Evolutionary conservation across 2,888 invertebrate genomes (phyloP).

Genomic region (Tupiocoris notatus): DNA sequence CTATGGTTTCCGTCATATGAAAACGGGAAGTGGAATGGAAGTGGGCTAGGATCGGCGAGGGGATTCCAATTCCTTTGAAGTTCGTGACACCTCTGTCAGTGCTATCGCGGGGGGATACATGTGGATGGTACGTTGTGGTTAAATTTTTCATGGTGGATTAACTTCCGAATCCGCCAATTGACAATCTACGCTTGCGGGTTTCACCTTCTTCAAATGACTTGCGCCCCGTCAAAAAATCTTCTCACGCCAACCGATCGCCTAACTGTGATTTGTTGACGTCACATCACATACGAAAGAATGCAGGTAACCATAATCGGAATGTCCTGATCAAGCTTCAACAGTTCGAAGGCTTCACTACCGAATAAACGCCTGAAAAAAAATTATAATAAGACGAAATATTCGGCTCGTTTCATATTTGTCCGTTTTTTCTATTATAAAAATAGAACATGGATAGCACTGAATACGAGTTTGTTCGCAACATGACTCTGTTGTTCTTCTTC

Average conservation of each 20-base stretch:
- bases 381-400: no score
- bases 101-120: not conserved
- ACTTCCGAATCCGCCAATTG: no score
- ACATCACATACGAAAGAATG: constrained; percentile 40
- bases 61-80: no score
- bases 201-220: no score
- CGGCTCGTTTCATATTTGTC: not conserved
- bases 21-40: no score
- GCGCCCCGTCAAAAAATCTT: not conserved
- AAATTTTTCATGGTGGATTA: not conserved
- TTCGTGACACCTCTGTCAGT: constrained; percentile 32
- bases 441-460: constrained; percentile 83
- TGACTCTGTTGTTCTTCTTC: constrained; percentile 96
- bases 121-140: not conserved
- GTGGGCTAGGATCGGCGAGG: no score
- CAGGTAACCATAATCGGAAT: constrained; percentile 41
- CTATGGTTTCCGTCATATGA: no score
- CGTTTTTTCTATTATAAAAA: not conserved
- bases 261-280: constrained; percentile 47
- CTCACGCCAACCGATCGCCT: constrained; percentile 9
- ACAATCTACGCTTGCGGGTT: no score
- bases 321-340: constrained; percentile 38
- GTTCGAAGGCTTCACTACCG: constrained; percentile 27
- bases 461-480: constrained; percentile 89
- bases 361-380: no score